Base-by-base conservation (phyloP, 2,888 invertebrate genomes). In the Machimus atricapillus region DNA sequence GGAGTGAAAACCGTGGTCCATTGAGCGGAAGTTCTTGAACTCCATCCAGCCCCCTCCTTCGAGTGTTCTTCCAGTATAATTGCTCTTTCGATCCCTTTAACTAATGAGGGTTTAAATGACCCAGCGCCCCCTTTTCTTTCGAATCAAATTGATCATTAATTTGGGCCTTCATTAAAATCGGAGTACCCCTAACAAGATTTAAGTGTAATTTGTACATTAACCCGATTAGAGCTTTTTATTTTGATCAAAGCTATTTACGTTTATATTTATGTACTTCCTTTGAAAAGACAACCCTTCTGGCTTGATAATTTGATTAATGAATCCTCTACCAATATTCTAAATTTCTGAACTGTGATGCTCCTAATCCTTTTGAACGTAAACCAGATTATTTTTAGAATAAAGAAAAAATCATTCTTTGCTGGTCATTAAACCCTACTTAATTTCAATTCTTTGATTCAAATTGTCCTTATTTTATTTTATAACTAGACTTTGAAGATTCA, bases 91-190 rank as follows among this genome's bases (percentile, higher is more conserved):
- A 78, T n/a, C 19, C 77, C 40, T 77, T 77, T 27, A 23, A 43
- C 19, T 43, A 78, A 78, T 78, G 78, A 19, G 78, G 78, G 9
- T 43, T 78, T 14, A 12, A 78, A 78, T 16, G 78, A 7, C 40
- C 23, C 19, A 46, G 23, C 23, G 9, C 43, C 23, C 40, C 23
- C 5, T 23, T 78, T 78, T 78, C 37, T 40, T 78, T 40, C 78
- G 40, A 23, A 19, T 78, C 78, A 23, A 23, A 78, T 43, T 78
- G 78, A 40, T 78, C 78, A 78, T 19, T 78, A 78, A 78, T 78
- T 78, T 78, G 9, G 37, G 19, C 14, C 37, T 43, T 19, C 78
- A 78, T 78, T 78, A 78, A 66, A 66, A 66, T 9, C 23, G 66
- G 12, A 66, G 27, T 66, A 19, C 66, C 23, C 27, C 4, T 6